Evolutionary conservation across 2,797 vertebrate genomes (phyloP).

Genomic region (Microcaecilia unicolor): DNA sequence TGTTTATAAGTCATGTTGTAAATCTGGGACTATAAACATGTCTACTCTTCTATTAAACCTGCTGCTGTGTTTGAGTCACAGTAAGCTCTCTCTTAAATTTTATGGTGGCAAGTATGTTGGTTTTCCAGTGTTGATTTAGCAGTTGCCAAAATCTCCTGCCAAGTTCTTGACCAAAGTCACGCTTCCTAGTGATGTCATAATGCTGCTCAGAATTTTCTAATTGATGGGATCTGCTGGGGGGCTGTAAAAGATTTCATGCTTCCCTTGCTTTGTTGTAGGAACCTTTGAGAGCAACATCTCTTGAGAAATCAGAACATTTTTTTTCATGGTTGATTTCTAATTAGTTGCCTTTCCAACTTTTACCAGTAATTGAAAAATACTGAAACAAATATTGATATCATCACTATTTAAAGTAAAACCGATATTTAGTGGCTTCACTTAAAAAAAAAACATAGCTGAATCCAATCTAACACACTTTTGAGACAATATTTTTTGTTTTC

Average conservation of each 20-base stretch:
- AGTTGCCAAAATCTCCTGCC: constrained; percentile 45
- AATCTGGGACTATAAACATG: constrained; percentile 64
- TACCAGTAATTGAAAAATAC: no score
- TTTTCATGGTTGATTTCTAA: constrained; percentile 14
- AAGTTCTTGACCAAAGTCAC: constrained; percentile 54
- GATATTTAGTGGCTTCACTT: no score
- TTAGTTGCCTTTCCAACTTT: constrained; percentile 3
- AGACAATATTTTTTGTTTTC: no score
- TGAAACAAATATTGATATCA: no score
- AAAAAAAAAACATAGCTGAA: no score
- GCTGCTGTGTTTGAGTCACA: constrained; percentile 51
- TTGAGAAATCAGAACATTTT: constrained; percentile 10
- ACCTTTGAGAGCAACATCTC: constrained; percentile 17
- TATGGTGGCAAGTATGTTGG: constrained; percentile 43
- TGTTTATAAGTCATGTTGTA: constrained; percentile 61
- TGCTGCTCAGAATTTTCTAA: constrained; percentile 40
- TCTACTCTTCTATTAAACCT: constrained; percentile 59
- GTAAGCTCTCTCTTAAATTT: constrained; percentile 57
- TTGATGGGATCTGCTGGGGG: constrained; percentile 42
- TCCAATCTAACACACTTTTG: no score
- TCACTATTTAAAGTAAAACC: no score
- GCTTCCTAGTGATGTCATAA: constrained; percentile 53
- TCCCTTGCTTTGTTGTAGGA: constrained; percentile 14
- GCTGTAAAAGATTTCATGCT: constrained; percentile 26
- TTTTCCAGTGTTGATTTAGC: constrained; percentile 58